Base-by-base conservation (phyloP, 2,113 vertebrate genomes). In the Eidolon helvum region DNA sequence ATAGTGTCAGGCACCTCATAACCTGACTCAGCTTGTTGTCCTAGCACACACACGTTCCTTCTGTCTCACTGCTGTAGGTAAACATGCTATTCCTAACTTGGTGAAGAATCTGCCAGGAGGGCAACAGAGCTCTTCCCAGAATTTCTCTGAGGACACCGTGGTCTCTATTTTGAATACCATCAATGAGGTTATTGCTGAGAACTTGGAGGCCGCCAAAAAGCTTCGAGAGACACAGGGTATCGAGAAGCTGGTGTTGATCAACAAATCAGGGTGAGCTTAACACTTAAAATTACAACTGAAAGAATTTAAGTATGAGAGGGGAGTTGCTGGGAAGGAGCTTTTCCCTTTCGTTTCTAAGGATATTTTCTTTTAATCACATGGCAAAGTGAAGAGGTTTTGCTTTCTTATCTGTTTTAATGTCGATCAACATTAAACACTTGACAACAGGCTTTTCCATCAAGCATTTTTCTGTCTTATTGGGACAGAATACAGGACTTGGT, bases 241-340 rank as follows among this genome's bases (percentile, higher is more conserved):
- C 0, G 99, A 99, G 98, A 99, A 99, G 88, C 97, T 99, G 87
- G 99, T 99, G 96, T 98, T 99, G 75, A 99, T 99, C 97, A 99
- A 99, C 98, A 99, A 99, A 85, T 99, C 99, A 21, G 99, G 99
- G 99, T 99, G 93, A 96, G 98, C 53, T 93, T 33, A 75, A 7
- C 40, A 33, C 35, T 50, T 79, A 57, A 21, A 61, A 38, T 63
- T 21, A 26, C 0, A 87, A 30, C 63, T 55, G 0, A 0, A 71
- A 48, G 55, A 45, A 10, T 16, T 57, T 45, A 88, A 48, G 3
- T 21, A 0, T 22, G 2, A 45, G n/a, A 55, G 30, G 53, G 33
- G 19, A 45, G 5, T 33, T 72, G 26, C 30, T 50, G 0, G 57
- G 5, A 69, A 83, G 65, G 61, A 30, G 0, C 1, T 33, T 71